phyloP scores from a whole-genome alignment of 2,888 invertebrate genomes.

The Mythimna vitellina region DNA sequence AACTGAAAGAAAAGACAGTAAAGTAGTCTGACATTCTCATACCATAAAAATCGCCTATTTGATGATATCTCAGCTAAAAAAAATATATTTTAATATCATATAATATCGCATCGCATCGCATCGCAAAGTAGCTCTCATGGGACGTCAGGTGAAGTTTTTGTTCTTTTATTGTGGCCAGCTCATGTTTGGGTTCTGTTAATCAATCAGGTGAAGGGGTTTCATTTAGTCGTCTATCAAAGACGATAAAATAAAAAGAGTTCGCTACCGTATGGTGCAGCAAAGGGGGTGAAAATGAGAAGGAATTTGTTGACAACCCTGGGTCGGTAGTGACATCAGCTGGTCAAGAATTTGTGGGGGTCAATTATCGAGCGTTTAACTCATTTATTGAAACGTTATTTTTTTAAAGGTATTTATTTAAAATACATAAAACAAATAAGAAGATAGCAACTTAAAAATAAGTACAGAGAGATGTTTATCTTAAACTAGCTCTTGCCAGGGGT shows the following conservation, averaged over 20 bases:
- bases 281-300: slow-evolving; percentile 44
- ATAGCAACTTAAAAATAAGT: too few relatives aligned
- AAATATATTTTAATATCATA: too few relatives aligned
- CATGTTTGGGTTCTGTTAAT: slow-evolving; percentile 63
- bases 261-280: slow-evolving; percentile 33
- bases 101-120: neutral
- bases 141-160: neutral
- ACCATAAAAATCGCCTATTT: too few relatives aligned
- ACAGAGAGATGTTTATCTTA: too few relatives aligned
- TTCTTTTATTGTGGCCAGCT: slow-evolving; percentile 53
- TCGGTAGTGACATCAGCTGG: slow-evolving; percentile 12
- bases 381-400: too few relatives aligned
- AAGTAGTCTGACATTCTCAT: too few relatives aligned
- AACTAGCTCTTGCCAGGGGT: too few relatives aligned
- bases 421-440: too few relatives aligned
- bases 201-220: slow-evolving; percentile 64
- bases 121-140: neutral
- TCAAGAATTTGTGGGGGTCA: neutral
- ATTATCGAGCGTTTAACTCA: neutral
- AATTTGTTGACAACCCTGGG: slow-evolving; percentile 3
- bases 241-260: slow-evolving; percentile 47
- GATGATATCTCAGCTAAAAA: too few relatives aligned
- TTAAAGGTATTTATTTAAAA: too few relatives aligned
- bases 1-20: too few relatives aligned
- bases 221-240: slow-evolving; percentile 47